Conservation (phyloP, 2,113 vertebrate genomes). For the Xenus cinereus region DNA sequence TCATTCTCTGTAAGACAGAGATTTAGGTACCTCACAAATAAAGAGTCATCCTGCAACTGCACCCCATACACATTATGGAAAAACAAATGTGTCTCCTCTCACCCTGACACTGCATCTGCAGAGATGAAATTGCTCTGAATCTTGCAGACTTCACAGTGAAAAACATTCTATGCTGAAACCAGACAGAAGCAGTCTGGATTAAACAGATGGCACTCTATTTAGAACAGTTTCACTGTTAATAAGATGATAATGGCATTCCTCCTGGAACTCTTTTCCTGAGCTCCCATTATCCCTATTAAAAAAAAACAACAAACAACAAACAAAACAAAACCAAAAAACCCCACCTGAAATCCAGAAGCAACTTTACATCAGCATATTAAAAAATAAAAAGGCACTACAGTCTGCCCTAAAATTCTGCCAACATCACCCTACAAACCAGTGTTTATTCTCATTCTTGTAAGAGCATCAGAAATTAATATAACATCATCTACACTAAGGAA, state of each 20-base stretch:
- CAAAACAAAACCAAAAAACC: background rate
- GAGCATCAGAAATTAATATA: background rate
- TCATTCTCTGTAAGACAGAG: background rate
- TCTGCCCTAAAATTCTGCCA: background rate
- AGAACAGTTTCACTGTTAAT: slow-evolving; percentile 36
- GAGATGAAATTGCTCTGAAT: background rate
- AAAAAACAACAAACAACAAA: background rate
- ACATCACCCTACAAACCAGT: background rate
- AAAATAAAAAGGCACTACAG: background rate
- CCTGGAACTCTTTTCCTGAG: background rate
- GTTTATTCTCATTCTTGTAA: background rate
- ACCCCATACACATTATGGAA: background rate
- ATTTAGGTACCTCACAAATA: background rate
- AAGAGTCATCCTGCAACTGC: background rate
- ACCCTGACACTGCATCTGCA: background rate
- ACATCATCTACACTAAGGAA: background rate
- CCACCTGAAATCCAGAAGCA: background rate
- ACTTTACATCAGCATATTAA: background rate
- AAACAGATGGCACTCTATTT: slow-evolving; percentile 48
- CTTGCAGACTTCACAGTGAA: background rate
- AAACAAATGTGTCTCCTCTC: background rate
- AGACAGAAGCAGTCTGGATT: slow-evolving; percentile 33
- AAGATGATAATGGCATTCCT: slow-evolving; percentile 33
- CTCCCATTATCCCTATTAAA: background rate
- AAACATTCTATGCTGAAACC: slow-evolving; percentile 9